Base-by-base conservation (phyloP, 2,888 invertebrate species). In the Dromius quadrimaculatus region DNA sequence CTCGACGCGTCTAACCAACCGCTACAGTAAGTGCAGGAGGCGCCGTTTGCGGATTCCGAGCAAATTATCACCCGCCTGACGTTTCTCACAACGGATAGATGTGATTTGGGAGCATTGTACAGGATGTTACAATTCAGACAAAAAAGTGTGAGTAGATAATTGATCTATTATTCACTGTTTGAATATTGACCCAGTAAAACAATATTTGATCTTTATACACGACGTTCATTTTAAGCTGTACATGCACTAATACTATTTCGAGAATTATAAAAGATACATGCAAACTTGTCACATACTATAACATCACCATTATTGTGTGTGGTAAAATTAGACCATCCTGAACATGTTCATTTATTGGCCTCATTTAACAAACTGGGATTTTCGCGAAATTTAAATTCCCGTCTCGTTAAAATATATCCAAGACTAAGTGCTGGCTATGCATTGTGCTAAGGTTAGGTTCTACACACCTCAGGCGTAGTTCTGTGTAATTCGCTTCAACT, bases 401-500 rank as follows among this genome's bases (percentile, higher is more conserved):
- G 28, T 62, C 62, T 62, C 62, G 62, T 62, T 62, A 62, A 62
- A 62, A 59, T 36, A 28, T 54, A 54, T 54, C 50, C 50, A 54
- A 17, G 9, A 15, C 50, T 28, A 28, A 13, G 28, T 54, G 50
- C 50, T 54, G 50, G 20, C 45, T 19, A 54, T 54, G 50, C 50
- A 54, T 23, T 20, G 15, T 15, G 11, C 4, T 8, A 5, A 8
- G 22, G 47, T 13, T 28, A 28, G 23, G 50, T 28, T 50, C n/a
- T 54, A 17, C 9, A 54, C 50, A 54, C 50, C 50, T 54, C 50
- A 54, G 50, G 50, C 50, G 8, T 54, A 28, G 50, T 54, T 54
- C 13, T 59, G 11, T 28, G 34, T 59, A 54, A 54, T 54, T 54
- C 32, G 28, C 28, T 54, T 15, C 50, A 54, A 13, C 23, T 23